These are phyloP conservation scores for Lysiphlebus fabarum DNA, from an alignment of 1,140 invertebrate genomes.

Conservation along the genomic window DNA sequence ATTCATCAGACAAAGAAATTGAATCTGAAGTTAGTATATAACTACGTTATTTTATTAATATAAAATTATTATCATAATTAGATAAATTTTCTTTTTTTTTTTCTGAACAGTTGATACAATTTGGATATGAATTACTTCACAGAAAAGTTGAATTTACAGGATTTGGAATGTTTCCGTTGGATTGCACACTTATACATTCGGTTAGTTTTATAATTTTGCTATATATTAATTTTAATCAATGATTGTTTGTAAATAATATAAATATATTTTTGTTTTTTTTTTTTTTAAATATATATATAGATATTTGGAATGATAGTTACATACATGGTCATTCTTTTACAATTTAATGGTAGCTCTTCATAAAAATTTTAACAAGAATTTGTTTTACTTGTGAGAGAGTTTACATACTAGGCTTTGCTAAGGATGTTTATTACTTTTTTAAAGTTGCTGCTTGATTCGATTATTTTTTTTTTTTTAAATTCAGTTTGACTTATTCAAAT, in stretches of 20 bases:
- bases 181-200: slow-evolving; percentile 30
- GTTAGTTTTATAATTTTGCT: slow-evolving; percentile 21
- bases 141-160: slow-evolving; percentile 32
- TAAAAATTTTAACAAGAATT: too few relatives aligned
- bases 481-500: too few relatives aligned
- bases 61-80: too few relatives aligned
- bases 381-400: too few relatives aligned
- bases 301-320: slow-evolving; percentile 29
- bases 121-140: slow-evolving; percentile 24
- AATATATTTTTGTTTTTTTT: background rate
- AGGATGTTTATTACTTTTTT: too few relatives aligned
- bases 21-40: too few relatives aligned
- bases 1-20: too few relatives aligned
- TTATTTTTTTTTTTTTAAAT: too few relatives aligned
- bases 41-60: too few relatives aligned
- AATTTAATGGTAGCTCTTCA: slow-evolving; percentile 15
- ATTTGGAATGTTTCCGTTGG: slow-evolving; percentile 30
- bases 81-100: too few relatives aligned
- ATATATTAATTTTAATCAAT: background rate
- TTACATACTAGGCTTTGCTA: too few relatives aligned
- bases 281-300: slow-evolving; percentile 23
- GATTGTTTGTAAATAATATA: background rate
- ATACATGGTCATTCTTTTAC: slow-evolving; percentile 32
- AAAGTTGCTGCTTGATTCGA: too few relatives aligned
- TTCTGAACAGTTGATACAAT: slow-evolving; percentile 26